Conservation (phyloP, 2,888 invertebrate genomes). For the Hartigia nigra region DNA sequence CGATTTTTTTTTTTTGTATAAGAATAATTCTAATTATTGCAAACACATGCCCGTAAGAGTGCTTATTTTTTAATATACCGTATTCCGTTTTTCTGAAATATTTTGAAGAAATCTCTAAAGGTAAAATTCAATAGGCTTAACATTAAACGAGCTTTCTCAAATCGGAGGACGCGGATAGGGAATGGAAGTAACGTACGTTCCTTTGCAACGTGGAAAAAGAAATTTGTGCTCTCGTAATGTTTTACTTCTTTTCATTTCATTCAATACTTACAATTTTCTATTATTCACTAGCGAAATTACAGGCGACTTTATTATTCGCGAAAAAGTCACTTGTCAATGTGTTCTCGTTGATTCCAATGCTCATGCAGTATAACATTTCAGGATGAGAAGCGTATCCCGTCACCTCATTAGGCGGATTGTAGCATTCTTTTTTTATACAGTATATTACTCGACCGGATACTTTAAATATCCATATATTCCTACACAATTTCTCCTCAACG, state of each 20-base stretch:
- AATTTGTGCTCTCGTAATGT: constrained; percentile 1
- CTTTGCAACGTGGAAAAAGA: not conserved
- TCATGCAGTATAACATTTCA: not conserved
- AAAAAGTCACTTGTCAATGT: not conserved
- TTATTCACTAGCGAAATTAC: not conserved
- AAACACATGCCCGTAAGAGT: not conserved
- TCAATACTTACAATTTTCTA: constrained; percentile 1
- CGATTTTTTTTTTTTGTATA: not conserved
- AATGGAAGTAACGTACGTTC: not conserved
- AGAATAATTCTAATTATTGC: not conserved
- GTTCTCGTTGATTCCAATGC: not conserved
- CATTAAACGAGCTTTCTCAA: not conserved
- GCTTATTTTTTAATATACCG: not conserved
- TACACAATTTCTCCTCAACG: not conserved
- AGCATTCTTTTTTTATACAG: not conserved
- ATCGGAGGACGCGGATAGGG: not conserved
- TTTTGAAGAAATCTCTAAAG: not conserved
- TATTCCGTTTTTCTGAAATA: not conserved
- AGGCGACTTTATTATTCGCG: not conserved
- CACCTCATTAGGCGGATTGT: not conserved
- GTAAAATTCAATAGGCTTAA: not conserved
- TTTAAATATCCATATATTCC: not conserved
- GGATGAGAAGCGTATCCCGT: not conserved
- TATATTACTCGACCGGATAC: not conserved
- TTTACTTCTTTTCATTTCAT: not conserved